Base-by-base conservation (phyloP, 2,797 vertebrate species). In the Typhlichthys subterraneus region DNA sequence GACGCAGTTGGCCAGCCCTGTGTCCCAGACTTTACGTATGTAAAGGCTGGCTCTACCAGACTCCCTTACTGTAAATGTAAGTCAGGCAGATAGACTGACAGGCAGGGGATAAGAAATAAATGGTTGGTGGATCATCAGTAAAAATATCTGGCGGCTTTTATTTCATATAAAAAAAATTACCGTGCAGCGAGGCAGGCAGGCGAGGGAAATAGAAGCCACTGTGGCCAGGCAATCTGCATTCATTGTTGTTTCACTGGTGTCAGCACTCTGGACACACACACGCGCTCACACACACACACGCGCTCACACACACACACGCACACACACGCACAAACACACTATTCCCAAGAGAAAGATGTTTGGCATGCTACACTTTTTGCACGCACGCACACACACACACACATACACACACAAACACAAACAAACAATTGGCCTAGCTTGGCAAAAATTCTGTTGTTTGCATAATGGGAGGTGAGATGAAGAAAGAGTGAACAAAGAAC, bases 181-280 rank as follows among this genome's bases (percentile, higher is more conserved):
- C 8, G 13, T 42, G 17, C 38, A 11, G n/a, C 47, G 12, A 29
- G 29, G 57, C 17, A 58, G 52, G 56, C 45, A 31, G 57, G 29
- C n/a, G n/a, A 7, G 48, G 12, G 6, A 13, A 47, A 46, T 57
- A 33, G 45, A 51, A 57, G 45, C 33, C 49, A 50, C 12, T 33
- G 73, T 51, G 54, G 59, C 23, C 12, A 13, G 58, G 19, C 71
- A 72, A 73, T 79, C 67, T 78, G 72, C 72, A 63, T 73, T 80
- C 63, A 70, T 79, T 80, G 61, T 71, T 31, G 55, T 63, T 80
- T 63, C 57, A 60, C 70, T 57, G 12, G 60, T 57, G 63, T 83
- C 77, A 83, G 83, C 77, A 77, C 58, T 77, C 70, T 72, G 57
- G 67, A 63, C 62, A 59, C 42, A 23, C 13, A 65, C 19, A 61